Conservation (phyloP, 2,888 invertebrate species). For the Drosophila ustulata region DNA sequence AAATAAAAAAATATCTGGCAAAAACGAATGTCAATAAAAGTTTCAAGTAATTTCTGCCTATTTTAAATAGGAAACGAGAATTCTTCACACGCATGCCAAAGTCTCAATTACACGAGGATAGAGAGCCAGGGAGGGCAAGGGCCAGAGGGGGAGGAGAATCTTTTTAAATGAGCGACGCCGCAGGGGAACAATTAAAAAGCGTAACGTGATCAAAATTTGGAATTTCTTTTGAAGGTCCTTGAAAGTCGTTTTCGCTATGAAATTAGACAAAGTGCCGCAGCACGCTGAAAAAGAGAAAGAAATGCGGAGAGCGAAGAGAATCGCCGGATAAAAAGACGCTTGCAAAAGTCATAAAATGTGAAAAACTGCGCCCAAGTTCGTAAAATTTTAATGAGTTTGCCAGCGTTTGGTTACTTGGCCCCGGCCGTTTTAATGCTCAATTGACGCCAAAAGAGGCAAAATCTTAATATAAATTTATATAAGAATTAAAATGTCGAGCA, state of each 20-base stretch:
- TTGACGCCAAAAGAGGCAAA: conserved; percentile 62
- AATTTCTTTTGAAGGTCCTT: conserved; percentile 76
- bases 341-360: conserved; percentile 72
- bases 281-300: not conserved
- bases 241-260: conserved; percentile 66
- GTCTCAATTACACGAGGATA: conserved; percentile 67
- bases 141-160: not conserved
- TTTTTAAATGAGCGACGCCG: conserved; percentile 74
- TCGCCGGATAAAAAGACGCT: conserved; percentile 44
- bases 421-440: conserved; percentile 57
- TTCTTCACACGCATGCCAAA: conserved; percentile 53
- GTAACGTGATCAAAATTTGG: conserved; percentile 80
- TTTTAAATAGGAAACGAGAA: conserved; percentile 46
- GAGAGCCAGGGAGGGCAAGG: not conserved
- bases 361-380: conserved; percentile 78
- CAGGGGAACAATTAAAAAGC: conserved; percentile 81
- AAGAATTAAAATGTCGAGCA: conserved; percentile 68
- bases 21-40: conserved; percentile 68
- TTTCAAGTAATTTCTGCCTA: conserved; percentile 54
- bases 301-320: not conserved
- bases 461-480: conserved; percentile 79
- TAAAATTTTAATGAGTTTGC: conserved; percentile 79
- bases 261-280: conserved; percentile 72
- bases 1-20: conserved; percentile 34
- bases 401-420: conserved; percentile 47